Base-by-base conservation (phyloP, 1,140 invertebrate species). In the Meloidogyne hapla region DNA sequence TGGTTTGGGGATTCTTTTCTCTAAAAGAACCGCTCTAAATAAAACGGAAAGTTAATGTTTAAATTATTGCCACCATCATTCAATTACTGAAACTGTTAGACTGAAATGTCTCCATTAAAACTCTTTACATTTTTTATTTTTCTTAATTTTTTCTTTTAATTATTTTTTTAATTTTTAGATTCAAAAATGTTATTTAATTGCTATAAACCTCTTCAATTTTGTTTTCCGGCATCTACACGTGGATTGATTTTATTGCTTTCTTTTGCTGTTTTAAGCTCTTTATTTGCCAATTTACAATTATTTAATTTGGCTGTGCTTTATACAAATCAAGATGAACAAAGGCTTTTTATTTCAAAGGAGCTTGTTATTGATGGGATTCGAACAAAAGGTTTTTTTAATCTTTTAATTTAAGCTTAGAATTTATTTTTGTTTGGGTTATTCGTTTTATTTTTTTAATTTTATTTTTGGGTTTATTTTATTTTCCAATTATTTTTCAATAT, bases 241-340 rank as follows among this genome's bases (percentile, higher is more conserved):
- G 26, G 10, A 21, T 73, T 76, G n/a, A 76, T 76, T 62, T 23
- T 76, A 12, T 21, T 76, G 1, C 75, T 76, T 15, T 76, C 75
- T 0, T 76, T 76, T 45, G 13, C n/a, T 28, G 65, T 71, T 15
- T 26, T 76, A 10, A 33, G 48, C 61, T 76, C 75, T 62, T 66
- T 76, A 23, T 76, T 69, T 62, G 75, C 75, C 45, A 76, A 76
- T 28, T 45, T 76, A 28, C 64, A 69, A 62, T 25, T 76, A 38
- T 76, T 56, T 64, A 76, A 76, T 70, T 63, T 76, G 69, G 75
- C 68, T 42, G 56, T 66, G 28, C 68, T 76, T 9, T 76, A 76
- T 23, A 48, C 69, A 18, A 23, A 76, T n/a, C 48, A 56, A 25
- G 68, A 74, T 10, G 48, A 69, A 26, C 75, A 69, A n/a, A 21